Evolutionary conservation across 2,888 invertebrate genomes (phyloP), one percentile per base, ranked within the genome.

Genomic region (Stegana nigrithorax): DNA sequence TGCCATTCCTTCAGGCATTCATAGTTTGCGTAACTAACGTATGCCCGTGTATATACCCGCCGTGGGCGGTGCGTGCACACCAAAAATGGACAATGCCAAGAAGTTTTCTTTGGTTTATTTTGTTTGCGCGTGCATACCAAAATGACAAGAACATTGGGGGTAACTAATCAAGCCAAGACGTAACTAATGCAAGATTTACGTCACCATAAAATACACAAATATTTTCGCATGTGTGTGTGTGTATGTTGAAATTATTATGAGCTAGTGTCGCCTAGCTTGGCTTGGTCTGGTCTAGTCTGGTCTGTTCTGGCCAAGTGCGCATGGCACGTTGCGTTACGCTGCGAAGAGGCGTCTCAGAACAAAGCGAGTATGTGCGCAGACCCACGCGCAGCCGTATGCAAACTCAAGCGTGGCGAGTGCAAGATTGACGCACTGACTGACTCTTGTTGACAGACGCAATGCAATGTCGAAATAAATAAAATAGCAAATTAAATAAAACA

Each of bases 321-420:
- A 17, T 39, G 2, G 10, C 3, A 2, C n/a, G n/a, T 32, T 32
- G n/a, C n/a, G 5, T 2, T 12, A 32, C 10, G n/a, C 39, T 39
- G 2, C 29, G 64, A 73, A 73, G 77, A 77, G 77, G 75, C 75
- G 75, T 75, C n/a, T n/a, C 66, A 77, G 73, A 77, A 75, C 73
- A 75, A 77, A 70, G 68, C 63, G 56, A 12, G 32, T 23, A 60
- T 42, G 26, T 51, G 27, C 17, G 53, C 59, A 23, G 19, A 26
- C 29, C 27, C 51, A 17, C 51, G 51, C 29, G n/a, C 6, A 6
- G 1, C 10, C 17, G 25, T 4, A 6, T 27, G 21, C 17, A 26
- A 36, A n/a, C n/a, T 3, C 36, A 36, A 36, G 10, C n/a, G n/a
- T 10, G n/a, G 36, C 29, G n/a, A 51, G 51, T 21, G 29, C 27